These are phyloP conservation scores for Trachelus iudaicus DNA, from an alignment of 2,888 invertebrate species.

Conservation along the genomic window DNA sequence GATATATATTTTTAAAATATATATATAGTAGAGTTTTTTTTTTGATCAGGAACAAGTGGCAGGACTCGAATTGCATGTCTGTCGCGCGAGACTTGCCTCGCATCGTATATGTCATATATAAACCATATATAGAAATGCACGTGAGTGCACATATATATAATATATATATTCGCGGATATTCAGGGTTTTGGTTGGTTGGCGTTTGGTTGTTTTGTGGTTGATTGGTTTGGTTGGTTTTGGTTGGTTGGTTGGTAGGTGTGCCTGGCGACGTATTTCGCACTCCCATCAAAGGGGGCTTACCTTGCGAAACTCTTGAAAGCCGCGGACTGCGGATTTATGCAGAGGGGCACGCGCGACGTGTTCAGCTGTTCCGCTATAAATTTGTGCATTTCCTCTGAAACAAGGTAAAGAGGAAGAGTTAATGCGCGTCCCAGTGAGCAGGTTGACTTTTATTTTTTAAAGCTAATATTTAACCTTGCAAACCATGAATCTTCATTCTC, in stretches of 20 bases:
- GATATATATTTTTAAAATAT: not conserved
- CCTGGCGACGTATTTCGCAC: conserved; percentile 26
- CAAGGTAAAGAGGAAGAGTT: conserved; percentile 19
- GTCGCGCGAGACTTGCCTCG: not conserved
- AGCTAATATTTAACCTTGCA: not conserved
- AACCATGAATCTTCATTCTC: not conserved
- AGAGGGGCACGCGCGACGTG: conserved; percentile 95
- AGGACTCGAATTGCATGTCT: not conserved
- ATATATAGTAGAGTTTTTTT: not conserved
- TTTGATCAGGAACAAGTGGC: conserved; percentile 5
- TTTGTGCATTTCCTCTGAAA: conserved; percentile 98
- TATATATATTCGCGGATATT: conserved; percentile 10
- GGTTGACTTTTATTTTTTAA: not conserved
- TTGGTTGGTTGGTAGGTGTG: conserved; percentile 33
- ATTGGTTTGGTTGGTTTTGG: conserved; percentile 22
- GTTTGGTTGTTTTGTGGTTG: conserved; percentile 18
- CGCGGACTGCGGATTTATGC: conserved; percentile 99
- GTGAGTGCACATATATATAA: not conserved
- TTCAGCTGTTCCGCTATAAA: conserved; percentile 97
- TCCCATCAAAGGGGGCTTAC: conserved; percentile 74
- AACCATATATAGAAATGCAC: not conserved
- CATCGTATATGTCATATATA: not conserved
- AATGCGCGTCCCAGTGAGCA: not conserved
- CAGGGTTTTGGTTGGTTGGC: conserved; percentile 18
- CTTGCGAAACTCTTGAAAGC: conserved; percentile 99